A percentile compares a stretch with the other conserved stretches of the same genome.
Conservation (phyloP, 1,140 invertebrate genomes). For the Polypedilum pembai region DNA sequence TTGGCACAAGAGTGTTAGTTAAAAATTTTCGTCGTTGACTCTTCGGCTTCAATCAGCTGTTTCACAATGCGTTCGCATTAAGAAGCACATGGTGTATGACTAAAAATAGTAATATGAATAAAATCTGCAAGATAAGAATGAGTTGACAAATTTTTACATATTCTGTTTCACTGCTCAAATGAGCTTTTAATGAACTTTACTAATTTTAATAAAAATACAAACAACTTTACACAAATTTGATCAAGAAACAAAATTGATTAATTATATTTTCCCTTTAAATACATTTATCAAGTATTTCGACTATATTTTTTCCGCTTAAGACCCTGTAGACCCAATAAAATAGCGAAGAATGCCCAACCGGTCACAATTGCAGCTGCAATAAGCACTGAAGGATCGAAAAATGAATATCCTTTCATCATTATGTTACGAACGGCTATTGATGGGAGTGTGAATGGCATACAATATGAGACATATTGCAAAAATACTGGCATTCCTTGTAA, state of each 20-base stretch:
- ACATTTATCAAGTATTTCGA: background rate
- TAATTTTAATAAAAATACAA: too few relatives aligned
- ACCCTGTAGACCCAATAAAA: background rate
- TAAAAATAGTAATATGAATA: too few relatives aligned
- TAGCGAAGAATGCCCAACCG: background rate
- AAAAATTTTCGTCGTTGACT: background rate
- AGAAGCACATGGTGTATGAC: too few relatives aligned
- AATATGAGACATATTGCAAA: constrained; percentile 46
- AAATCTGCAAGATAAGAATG: too few relatives aligned
- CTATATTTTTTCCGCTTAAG: constrained; percentile 12
- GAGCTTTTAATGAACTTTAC: too few relatives aligned
- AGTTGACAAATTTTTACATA: too few relatives aligned
- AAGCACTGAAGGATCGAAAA: constrained; percentile 33
- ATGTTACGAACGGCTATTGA: constrained; percentile 50
- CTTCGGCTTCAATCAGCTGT: constrained; percentile 10
- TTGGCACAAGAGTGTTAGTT: background rate
- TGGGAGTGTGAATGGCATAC: constrained; percentile 54
- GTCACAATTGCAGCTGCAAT: background rate
- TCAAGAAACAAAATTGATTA: too few relatives aligned
- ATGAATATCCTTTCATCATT: constrained; percentile 47
- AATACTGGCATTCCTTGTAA: constrained; percentile 56
- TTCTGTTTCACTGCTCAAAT: too few relatives aligned
- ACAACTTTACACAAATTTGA: too few relatives aligned
- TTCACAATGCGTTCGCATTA: background rate
- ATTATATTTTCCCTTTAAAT: background rate